Percentiles rank a stretch among this genome's conserved stretches.
Evolutionary conservation across 2,888 invertebrate species (phyloP).

Genomic region (Melitaea athalia): DNA sequence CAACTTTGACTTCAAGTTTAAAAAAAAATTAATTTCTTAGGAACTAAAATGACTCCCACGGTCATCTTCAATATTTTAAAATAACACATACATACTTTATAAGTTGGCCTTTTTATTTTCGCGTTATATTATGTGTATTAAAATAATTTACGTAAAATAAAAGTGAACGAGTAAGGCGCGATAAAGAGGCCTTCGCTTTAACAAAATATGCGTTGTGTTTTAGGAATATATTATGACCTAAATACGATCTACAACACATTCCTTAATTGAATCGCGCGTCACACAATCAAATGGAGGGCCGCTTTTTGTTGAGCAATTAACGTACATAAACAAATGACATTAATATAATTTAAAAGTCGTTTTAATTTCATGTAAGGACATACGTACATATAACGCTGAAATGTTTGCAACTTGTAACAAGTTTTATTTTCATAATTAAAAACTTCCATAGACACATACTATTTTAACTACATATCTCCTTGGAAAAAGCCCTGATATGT

Average conservation of each 20-base stretch:
- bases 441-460: too few relatives aligned
- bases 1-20: too few relatives aligned
- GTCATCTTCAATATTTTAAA: too few relatives aligned
- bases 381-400: background rate
- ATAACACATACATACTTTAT: background rate
- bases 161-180: background rate
- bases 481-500: too few relatives aligned
- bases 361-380: background rate
- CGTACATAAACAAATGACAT: conserved; percentile 7
- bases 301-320: conserved; percentile 30
- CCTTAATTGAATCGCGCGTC: conserved; percentile 39
- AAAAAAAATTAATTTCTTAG: too few relatives aligned
- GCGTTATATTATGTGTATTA: background rate
- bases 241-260: conserved; percentile 34
- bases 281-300: conserved; percentile 26
- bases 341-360: conserved; percentile 6
- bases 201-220: conserved; percentile 18
- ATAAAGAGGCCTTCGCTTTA: conserved; percentile 10
- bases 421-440: background rate
- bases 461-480: too few relatives aligned
- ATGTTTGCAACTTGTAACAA: background rate
- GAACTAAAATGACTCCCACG: too few relatives aligned
- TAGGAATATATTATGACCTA: conserved; percentile 37
- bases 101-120: background rate
- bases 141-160: background rate